Evolutionary conservation across 1,140 invertebrate species (phyloP).

Genomic region (Arctopsyche grandis): DNA sequence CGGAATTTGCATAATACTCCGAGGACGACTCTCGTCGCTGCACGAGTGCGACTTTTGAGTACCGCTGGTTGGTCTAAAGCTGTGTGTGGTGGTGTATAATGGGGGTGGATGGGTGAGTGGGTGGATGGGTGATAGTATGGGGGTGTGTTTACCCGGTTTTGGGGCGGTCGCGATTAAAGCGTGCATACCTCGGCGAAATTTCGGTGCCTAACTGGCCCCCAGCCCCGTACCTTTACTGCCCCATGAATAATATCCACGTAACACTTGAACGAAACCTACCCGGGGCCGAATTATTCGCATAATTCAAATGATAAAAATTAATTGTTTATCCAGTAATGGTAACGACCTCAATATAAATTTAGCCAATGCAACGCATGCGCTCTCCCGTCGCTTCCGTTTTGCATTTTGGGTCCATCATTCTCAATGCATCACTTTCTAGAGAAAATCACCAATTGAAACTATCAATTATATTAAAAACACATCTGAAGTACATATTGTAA

Average conservation of each 20-base stretch:
- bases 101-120: neutral
- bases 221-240: constrained; percentile 23
- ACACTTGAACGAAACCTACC: neutral
- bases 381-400: neutral
- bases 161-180: constrained; percentile 34
- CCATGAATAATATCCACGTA: constrained; percentile 31
- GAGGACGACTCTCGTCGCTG: no score
- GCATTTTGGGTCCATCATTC: no score
- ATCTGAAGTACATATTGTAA: no score
- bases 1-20: no score
- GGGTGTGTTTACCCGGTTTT: constrained; percentile 30
- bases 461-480: no score
- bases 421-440: no score
- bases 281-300: constrained; percentile 24
- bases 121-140: neutral
- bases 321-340: constrained; percentile 29
- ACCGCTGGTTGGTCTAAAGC: constrained; percentile 9
- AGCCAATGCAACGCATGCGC: neutral
- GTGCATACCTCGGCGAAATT: constrained; percentile 42
- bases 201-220: constrained; percentile 19
- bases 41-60: neutral
- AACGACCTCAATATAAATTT: no score
- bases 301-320: constrained; percentile 39
- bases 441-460: no score
- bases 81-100: neutral